These are phyloP conservation scores for Aplocera efformata DNA, from an alignment of 2,888 invertebrate genomes.

Conservation along the genomic window DNA sequence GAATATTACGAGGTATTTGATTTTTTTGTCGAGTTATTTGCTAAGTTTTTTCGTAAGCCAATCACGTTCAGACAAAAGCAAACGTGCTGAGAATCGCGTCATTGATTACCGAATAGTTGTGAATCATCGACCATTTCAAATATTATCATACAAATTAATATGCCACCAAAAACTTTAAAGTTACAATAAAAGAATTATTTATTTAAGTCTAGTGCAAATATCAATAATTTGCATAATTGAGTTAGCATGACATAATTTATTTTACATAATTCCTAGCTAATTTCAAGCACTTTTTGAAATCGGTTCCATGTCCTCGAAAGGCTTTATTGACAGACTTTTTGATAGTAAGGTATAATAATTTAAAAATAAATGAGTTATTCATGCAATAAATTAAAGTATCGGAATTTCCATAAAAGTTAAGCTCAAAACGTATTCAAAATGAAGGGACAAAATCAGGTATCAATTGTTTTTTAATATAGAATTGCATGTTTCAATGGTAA, in stretches of 20 bases:
- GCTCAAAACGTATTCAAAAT: too few species aligned
- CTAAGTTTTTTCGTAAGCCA: constrained; percentile 2
- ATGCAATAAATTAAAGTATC: too few species aligned
- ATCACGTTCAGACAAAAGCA: constrained; percentile 12
- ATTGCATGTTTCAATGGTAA: too few species aligned
- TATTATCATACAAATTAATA: constrained; percentile 13
- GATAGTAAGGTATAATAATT: too few species aligned
- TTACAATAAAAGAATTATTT: constrained; percentile 13
- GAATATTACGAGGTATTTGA: not conserved
- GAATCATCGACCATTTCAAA: constrained; percentile 13
- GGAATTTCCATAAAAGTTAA: too few species aligned
- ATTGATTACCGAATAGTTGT: constrained; percentile 6
- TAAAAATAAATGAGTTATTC: too few species aligned
- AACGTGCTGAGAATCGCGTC: constrained; percentile 12
- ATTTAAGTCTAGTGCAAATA: constrained; percentile 17
- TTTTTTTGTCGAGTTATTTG: not conserved
- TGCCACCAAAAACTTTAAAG: constrained; percentile 3
- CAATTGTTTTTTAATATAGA: too few species aligned
- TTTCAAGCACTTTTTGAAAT: constrained; percentile 4
- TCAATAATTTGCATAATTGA: constrained; percentile 26
- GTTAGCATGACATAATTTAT: constrained; percentile 9
- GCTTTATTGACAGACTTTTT: too few species aligned
- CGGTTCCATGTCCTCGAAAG: not conserved
- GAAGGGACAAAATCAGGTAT: too few species aligned
- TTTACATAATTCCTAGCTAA: constrained; percentile 5